Conservation (phyloP, 2,113 vertebrate species). For the Chaenocephalus aceratus region DNA sequence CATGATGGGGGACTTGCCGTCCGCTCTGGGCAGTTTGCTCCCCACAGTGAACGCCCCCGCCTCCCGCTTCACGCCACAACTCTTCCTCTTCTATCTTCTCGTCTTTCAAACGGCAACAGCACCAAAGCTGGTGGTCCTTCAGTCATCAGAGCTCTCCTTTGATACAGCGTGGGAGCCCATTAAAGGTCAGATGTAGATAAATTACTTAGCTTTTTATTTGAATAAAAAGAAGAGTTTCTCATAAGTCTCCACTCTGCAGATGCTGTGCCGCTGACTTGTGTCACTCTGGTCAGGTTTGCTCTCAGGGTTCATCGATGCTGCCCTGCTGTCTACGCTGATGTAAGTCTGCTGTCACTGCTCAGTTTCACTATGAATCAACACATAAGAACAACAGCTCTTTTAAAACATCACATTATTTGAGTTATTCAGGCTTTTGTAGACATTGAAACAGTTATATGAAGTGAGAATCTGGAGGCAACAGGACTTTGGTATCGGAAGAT, state of each 20-base stretch:
- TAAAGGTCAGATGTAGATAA: constrained; percentile 55
- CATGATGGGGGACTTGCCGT: constrained; percentile 63
- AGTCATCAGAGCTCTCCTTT: constrained; percentile 18
- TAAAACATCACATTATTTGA: no score
- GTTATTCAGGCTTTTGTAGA: no score
- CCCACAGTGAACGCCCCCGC: constrained; percentile 2
- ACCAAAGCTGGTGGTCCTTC: constrained; percentile 38
- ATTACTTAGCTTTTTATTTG: background rate
- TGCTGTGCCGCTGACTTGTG: constrained; percentile 53
- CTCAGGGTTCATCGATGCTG: constrained; percentile 69
- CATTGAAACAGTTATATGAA: no score
- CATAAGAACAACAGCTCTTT: background rate
- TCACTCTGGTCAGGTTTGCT: constrained; percentile 77
- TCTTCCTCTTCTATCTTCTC: constrained; percentile 74
- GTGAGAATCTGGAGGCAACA: no score
- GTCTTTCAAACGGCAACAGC: constrained; percentile 72
- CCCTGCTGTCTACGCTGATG: constrained; percentile 61
- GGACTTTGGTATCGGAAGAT: no score
- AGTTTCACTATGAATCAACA: background rate
- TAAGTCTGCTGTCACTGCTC: constrained; percentile 52
- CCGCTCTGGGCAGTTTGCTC: constrained; percentile 53
- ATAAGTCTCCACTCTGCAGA: constrained; percentile 27
- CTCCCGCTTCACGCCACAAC: constrained; percentile 55
- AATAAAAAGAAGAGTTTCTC: background rate
- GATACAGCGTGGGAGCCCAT: constrained; percentile 64